Evolutionary conservation across 2,113 vertebrate genomes (phyloP).

Genomic region (Syngnathus typhle): DNA sequence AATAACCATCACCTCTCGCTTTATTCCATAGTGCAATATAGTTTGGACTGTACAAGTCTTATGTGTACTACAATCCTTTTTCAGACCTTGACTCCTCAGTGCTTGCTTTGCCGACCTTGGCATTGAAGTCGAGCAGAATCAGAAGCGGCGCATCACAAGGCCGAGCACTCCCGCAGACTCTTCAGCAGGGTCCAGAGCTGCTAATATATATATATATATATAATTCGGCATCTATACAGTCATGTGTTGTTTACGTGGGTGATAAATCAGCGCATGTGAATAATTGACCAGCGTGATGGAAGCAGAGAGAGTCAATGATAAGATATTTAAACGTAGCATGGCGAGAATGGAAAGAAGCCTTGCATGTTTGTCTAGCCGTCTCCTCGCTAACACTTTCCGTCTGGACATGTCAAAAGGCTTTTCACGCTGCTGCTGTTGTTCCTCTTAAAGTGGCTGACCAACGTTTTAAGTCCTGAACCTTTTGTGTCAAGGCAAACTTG

Average conservation of each 20-base stretch:
- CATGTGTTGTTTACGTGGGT: neutral
- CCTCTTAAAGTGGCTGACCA: neutral
- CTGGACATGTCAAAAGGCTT: neutral
- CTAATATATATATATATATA: too few species aligned
- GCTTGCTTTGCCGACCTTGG: conserved; percentile 8
- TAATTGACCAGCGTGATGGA: neutral
- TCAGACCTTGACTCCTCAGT: conserved; percentile 17
- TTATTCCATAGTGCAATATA: neutral
- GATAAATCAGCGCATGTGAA: conserved; percentile 1
- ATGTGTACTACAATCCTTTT: conserved; percentile 5
- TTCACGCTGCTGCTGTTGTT: neutral
- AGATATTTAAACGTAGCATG: neutral
- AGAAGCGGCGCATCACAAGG: neutral
- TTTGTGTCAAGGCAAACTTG: neutral
- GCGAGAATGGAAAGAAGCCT: neutral
- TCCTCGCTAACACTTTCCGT: neutral
- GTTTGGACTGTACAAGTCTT: neutral
- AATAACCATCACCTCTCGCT: too few species aligned
- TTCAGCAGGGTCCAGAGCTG: neutral
- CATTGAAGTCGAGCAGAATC: conserved; percentile 1
- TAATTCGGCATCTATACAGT: neutral
- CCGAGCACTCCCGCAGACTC: neutral
- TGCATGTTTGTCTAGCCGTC: neutral
- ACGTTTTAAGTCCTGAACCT: neutral
- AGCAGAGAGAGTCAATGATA: neutral